Evolutionary conservation across 2,888 invertebrate genomes (phyloP), one percentile per base, ranked within the genome.

Genomic region (Sarcophaga caerulescens): DNA sequence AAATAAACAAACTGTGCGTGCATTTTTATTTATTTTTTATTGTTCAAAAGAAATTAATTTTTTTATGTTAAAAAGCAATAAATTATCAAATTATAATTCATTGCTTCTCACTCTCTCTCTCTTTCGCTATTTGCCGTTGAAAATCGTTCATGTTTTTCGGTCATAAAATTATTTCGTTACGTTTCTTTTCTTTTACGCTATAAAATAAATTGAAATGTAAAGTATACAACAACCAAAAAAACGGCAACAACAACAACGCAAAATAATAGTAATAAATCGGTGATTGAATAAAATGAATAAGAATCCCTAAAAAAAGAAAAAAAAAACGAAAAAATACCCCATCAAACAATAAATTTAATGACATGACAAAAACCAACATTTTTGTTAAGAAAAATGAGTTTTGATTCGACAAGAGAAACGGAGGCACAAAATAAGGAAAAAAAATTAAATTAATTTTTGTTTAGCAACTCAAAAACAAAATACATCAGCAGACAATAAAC

Each of bases 131-230:
- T 1, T 70, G 45, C 65, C 25, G 23, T 57, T 79, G 10, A 35
- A 44, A 80, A 21, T 21, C 63, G 25, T 75, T 75, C 69, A 65
- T 79, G 71, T 75, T 57, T 62, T 71, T 47, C 1, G 47, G 59
- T 52, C 23, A 71, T 75, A 76, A 75, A 80, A 74, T 65, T 69
- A 76, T 65, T 60, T 83, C 44, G 35, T 83, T 78, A 52, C 11
- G 23, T 44, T 71, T 57, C 59, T 35, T 35, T 35, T 10, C 35
- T 10, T 35, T 35, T 35, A 35, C 23, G 47, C 25, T 70, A 70
- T 70, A 70, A 78, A 63, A 70, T 21, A 66, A 57, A 76, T 44
- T 59, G 35, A 52, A 52, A 35, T 19, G 19, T 17, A 63, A 62
- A 66, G 8, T 35, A 35, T 35, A 10, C 10, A 35, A 35, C 35